Evolutionary conservation across 2,797 vertebrate genomes (phyloP), one percentile per base, ranked within the genome.

Genomic region (Ambastaia sidthimunki): DNA sequence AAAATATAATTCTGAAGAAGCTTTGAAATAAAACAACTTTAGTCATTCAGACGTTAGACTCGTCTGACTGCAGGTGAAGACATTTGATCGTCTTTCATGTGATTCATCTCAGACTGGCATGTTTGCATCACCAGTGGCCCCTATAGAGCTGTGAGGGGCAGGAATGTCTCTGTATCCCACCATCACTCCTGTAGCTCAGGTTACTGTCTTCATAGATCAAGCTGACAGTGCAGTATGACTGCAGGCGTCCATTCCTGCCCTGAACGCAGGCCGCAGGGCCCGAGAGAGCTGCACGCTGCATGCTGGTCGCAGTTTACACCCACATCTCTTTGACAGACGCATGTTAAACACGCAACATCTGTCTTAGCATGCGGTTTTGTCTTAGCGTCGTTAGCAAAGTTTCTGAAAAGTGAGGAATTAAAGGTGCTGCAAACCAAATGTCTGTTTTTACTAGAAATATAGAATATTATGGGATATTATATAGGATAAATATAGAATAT

Each of bases 131-230:
- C 88, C 87, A 86, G 85, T 76, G 69, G 90, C 92, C 93, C 92
- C 90, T 89, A 92, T 93, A 87, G 85, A 89, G 86, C 80, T 76
- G 71, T 89, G 84, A 90, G 82, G 65, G 76, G 85, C 83, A 55
- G 84, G 63, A 86, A 87, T 87, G 89, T 88, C 44, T 25, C 81
- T 62, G 4, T 83, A 80, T 78, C 75, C 72, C 89, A 83, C 75
- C 77, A 85, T 89, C 71, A 81, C 86, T 89, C 82, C 83, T 28
- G 54, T 82, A 92, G 91, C 83, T 94, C 91, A 84, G 88, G 86
- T 94, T 94, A 92, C 93, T 84, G 82, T 25, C 4, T 88, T 89
- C 93, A 93, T 94, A 93, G 83, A 94, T 94, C 93, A 94, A 91
- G 82, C 87, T 92, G 93, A 91, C 92, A 90, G 28, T 71, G 89